Evolutionary conservation across 2,797 vertebrate genomes (phyloP).

Genomic region (Thamnophis elegans): DNA sequence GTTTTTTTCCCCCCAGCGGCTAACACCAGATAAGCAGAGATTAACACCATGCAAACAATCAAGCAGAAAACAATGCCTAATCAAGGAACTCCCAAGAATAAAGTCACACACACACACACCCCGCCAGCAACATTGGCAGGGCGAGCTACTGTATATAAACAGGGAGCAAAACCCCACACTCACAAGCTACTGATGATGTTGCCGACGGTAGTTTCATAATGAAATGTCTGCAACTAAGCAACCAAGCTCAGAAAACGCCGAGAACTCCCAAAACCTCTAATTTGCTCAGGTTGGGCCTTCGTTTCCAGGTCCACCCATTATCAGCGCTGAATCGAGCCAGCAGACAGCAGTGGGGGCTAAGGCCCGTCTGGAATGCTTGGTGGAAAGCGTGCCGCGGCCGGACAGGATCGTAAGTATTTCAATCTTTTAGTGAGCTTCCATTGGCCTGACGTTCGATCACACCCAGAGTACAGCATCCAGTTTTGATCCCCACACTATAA

Average conservation of each 20-base stretch:
- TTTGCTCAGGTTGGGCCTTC: slow-evolving; percentile 8
- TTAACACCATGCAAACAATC: neutral
- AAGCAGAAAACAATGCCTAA: neutral
- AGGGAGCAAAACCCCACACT: neutral
- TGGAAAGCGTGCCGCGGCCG: slow-evolving; percentile 83
- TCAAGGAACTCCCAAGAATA: neutral
- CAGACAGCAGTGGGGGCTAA: slow-evolving; percentile 83
- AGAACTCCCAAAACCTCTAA: neutral
- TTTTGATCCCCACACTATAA: too few relatives aligned
- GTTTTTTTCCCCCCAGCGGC: neutral
- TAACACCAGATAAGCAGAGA: neutral
- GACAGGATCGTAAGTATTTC: slow-evolving; percentile 84
- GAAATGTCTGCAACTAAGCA: neutral
- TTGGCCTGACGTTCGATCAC: neutral
- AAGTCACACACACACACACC: too few relatives aligned
- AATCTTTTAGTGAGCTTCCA: neutral
- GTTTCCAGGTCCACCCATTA: slow-evolving; percentile 82
- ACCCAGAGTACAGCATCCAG: too few relatives aligned
- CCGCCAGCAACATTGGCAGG: neutral
- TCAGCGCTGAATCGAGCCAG: slow-evolving; percentile 79
- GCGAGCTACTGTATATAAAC: neutral
- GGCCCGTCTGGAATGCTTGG: slow-evolving; percentile 85
- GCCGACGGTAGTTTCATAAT: neutral
- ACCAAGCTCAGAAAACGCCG: neutral
- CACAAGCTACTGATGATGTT: neutral